A percentile compares a stretch with the other conserved stretches of the same genome.
Conservation (phyloP, 2,797 vertebrate species). For the Cossypha caffra region DNA sequence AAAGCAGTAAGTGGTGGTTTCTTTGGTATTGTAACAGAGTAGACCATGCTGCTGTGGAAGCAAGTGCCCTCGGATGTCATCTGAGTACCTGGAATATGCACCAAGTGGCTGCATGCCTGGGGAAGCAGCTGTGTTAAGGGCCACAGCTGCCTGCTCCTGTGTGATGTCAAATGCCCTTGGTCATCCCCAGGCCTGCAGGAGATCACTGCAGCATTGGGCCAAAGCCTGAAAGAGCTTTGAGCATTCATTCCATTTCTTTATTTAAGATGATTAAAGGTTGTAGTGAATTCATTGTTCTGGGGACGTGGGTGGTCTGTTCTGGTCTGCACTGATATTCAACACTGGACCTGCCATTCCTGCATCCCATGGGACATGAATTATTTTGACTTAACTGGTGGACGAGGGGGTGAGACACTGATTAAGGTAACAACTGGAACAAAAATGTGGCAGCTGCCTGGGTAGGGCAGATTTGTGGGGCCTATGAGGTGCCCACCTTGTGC, state of each 20-base stretch:
- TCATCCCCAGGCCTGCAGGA: background rate
- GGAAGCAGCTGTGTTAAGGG: background rate
- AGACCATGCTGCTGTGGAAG: background rate
- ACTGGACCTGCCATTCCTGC: accelerated
- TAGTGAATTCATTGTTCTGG: background rate
- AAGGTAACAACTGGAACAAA: background rate
- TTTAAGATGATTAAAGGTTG: background rate
- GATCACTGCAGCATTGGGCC: background rate
- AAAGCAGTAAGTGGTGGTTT: background rate
- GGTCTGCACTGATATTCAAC: background rate
- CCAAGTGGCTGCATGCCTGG: accelerated
- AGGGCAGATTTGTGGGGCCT: background rate
- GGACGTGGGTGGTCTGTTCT: background rate
- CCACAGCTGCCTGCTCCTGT: background rate
- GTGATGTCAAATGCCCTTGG: accelerated
- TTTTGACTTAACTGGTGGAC: background rate
- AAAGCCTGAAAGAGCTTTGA: background rate
- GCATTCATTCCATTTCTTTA: background rate
- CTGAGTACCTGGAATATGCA: background rate
- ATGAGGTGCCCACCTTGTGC: background rate
- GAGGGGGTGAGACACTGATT: background rate
- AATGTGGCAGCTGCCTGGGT: background rate
- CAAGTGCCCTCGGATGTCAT: background rate
- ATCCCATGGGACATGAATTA: accelerated
- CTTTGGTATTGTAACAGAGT: background rate